Percentiles rank a stretch among this genome's conserved stretches.
Conservation (phyloP, 1,140 invertebrate genomes). For the Saxidomus purpurata region DNA sequence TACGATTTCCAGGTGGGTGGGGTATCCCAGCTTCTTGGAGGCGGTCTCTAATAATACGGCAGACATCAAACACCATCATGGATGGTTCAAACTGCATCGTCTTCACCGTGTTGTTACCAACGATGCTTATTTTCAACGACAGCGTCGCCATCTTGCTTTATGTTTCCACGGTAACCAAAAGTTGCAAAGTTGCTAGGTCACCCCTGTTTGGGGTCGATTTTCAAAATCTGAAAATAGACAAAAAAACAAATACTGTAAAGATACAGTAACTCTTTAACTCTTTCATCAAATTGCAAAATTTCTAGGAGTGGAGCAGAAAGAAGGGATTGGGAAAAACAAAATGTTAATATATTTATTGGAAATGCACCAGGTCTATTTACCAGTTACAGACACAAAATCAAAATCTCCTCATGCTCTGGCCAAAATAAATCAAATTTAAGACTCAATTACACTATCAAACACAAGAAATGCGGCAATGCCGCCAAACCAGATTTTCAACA, state of each 20-base stretch:
- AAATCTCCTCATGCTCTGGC: too few relatives aligned
- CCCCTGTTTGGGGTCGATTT: constrained; percentile 49
- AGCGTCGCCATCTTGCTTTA: constrained; percentile 87
- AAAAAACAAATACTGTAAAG: neutral
- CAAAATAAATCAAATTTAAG: too few relatives aligned
- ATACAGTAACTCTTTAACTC: neutral
- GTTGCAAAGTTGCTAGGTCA: constrained; percentile 35
- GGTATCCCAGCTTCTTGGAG: constrained; percentile 92
- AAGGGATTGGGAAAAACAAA: too few relatives aligned
- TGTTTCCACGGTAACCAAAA: neutral
- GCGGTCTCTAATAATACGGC: constrained; percentile 97
- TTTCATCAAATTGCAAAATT: too few relatives aligned
- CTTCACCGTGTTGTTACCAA: constrained; percentile 97
- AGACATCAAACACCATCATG: constrained; percentile 97
- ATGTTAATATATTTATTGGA: too few relatives aligned
- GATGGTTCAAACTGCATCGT: constrained; percentile 99
- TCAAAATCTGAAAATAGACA: constrained; percentile 36
- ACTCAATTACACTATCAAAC: too few relatives aligned
- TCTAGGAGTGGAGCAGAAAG: too few relatives aligned
- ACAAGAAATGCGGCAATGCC: too few relatives aligned
- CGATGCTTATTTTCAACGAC: constrained; percentile 97
- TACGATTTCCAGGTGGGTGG: constrained; percentile 84
- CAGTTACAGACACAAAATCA: too few relatives aligned
- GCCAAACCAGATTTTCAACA: too few relatives aligned
- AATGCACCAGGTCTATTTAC: too few relatives aligned